Evolutionary conservation across 2,888 invertebrate genomes (phyloP).

Genomic region (Monopis laevigella): DNA sequence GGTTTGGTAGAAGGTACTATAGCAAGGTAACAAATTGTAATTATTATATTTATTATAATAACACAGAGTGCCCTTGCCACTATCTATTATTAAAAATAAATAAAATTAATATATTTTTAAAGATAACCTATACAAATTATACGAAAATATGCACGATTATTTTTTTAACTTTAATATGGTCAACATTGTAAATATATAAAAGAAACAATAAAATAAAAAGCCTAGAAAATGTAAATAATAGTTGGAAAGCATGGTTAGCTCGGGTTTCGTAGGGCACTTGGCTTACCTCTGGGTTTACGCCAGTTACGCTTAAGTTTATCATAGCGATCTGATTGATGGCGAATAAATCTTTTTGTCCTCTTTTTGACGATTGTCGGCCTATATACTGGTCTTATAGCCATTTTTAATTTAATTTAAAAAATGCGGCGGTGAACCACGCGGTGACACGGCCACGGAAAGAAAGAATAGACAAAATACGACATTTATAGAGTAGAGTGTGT

Average conservation of each 20-base stretch:
- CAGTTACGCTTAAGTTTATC: constrained; percentile 95
- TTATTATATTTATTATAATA: constrained; percentile 46
- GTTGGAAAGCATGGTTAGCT: constrained; percentile 14
- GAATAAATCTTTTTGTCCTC: constrained; percentile 96
- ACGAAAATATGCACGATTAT: background rate
- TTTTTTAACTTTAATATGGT: background rate
- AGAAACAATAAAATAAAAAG: background rate
- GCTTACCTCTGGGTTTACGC: constrained; percentile 94
- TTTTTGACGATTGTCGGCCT: constrained; percentile 95
- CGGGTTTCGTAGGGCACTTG: constrained; percentile 5
- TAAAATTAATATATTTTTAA: background rate
- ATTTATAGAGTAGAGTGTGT: constrained; percentile 43
- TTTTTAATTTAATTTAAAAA: constrained; percentile 64
- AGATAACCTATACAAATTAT: background rate
- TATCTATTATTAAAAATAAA: background rate
- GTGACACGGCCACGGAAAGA: constrained; percentile 64
- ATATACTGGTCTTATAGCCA: constrained; percentile 91
- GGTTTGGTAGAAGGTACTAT: constrained; percentile 42
- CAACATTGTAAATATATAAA: no score
- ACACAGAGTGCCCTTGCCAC: constrained; percentile 64
- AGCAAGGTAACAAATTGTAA: constrained; percentile 66
- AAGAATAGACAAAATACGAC: constrained; percentile 50
- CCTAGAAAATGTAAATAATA: background rate
- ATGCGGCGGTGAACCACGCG: constrained; percentile 62
- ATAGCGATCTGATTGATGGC: constrained; percentile 99